Base-by-base conservation (phyloP, 1,140 invertebrate species). In the Eriocheir sinensis region DNA sequence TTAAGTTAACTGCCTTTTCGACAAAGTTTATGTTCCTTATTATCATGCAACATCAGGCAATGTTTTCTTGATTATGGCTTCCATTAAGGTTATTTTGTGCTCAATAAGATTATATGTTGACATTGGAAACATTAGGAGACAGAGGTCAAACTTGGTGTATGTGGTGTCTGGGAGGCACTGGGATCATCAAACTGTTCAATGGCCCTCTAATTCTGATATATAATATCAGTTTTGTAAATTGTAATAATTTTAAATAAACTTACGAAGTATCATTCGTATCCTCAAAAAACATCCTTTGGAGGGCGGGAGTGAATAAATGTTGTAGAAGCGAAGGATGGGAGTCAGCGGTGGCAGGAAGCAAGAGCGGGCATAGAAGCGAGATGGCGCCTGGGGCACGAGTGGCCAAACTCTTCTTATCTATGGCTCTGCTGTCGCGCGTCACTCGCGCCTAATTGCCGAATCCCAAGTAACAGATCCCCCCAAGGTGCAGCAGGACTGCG, bases 281-380 rank as follows among this genome's bases (percentile, higher is more conserved):
- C 34, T 83, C 34, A 83, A 83, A n/a, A 30, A 83, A 83, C 34
- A 83, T 83, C 32, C 34, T 83, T 9, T 83, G 9, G 81, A 32
- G 17, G 17, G 30, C 17, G 17, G 15, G 81, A 83, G 34, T n/a
- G 81, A 17, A 9, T 83, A 30, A 83, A 32, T 32, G n/a, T n/a
- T n/a, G n/a, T n/a, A n/a, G 32, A 83, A 32, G 17, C 17, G 81
- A 32, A 9, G 81, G 32, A 17, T n/a, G 81, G 9, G 81, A n/a
- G 81, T 17, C 9, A 32, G 17, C 17, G 81, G 81, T n/a, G 32
- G 81, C 17, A 9, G 81, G 32, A 8, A 83, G 81, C 17, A 32
- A 83, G 81, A 17, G 81, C 81, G 34, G 30, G 81, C 9, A 83
- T 83, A 83, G 81, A 83, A 32, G 81, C 81, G n/a, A 83, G 81